Base-by-base conservation (phyloP, 2,888 invertebrate genomes). In the Pammene fasciana region DNA sequence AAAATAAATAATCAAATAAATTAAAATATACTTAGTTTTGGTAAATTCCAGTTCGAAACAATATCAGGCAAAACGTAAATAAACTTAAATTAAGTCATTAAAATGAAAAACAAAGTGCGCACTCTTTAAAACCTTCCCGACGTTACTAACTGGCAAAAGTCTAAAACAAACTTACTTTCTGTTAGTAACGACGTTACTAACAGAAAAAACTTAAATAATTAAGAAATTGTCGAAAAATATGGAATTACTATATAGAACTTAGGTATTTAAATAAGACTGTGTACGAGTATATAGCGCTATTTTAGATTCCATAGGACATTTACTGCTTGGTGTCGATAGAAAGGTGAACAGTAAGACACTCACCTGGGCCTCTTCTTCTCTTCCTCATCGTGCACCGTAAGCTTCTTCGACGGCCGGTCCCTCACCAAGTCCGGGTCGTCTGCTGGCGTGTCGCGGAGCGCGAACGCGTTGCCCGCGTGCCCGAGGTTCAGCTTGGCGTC, bases 401-500 rank as follows among this genome's bases (percentile, higher is more conserved):
- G 36, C 36, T 36, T 6, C 5, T 36, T 36, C 36, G 36, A 4
- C 36, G 36, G 36, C 36, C 36, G 7, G n/a, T n/a, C n/a, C n/a
- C n/a, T n/a, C 36, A 6, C 4, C 36, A 36, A 36, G 4, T 36
- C 36, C 36, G 36, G 36, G 36, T 36, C 36, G 36, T n/a, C 93
- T 6, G 94, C 95, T 0, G 99, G 99, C 0, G 97, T 95, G 80
- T 98, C 97, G 50, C 96, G 92, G 7, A 99, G 87, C 0, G 95
- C 98, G 86, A 99, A 98, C 79, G 97, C 97, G 83, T 98, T 98
- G 5, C 98, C 98, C 78, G 97, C 97, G 87, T 99, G 99, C 0
- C 99, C 99, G 76, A 98, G 93, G 86, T 99, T 98, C 5, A 97
- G 94, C 80, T 95, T 95, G 54, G 97, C 95, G 87, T 97, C 96